Conservation (phyloP, 2,888 invertebrate genomes). For the Desoria tigrina region DNA sequence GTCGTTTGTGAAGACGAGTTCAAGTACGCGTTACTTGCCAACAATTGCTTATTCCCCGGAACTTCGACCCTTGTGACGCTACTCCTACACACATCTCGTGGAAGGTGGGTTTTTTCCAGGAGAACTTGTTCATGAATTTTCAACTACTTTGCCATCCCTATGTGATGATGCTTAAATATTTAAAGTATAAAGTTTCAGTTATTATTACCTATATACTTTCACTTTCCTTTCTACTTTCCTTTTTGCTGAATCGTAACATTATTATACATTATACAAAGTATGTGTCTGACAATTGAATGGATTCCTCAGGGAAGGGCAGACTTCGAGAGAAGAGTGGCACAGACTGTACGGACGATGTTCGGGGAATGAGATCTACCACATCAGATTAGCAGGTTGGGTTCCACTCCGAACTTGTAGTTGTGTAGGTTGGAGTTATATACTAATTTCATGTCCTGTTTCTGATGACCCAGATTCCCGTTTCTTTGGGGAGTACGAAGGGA, state of each 20-base stretch:
- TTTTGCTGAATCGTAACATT: no score
- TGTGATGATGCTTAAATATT: no score
- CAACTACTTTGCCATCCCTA: not conserved
- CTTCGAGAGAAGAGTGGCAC: slow-evolving; percentile 97
- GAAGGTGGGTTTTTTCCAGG: slow-evolving; percentile 88
- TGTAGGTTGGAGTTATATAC: not conserved
- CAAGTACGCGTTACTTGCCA: slow-evolving; percentile 95
- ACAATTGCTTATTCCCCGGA: slow-evolving; percentile 97
- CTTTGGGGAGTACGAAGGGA: slow-evolving; percentile 97
- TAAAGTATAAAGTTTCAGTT: no score
- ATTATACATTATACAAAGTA: no score
- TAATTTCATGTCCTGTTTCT: no score
- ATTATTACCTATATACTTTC: not conserved
- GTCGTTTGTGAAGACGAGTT: slow-evolving; percentile 99
- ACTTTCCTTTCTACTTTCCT: no score
- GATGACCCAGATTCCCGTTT: slow-evolving; percentile 96
- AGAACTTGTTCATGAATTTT: not conserved
- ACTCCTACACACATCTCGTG: slow-evolving; percentile 91
- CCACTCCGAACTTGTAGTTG: not conserved
- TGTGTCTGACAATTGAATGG: slow-evolving; percentile 3
- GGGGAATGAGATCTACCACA: slow-evolving; percentile 99
- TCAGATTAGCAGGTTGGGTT: slow-evolving; percentile 71
- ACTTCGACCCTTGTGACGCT: slow-evolving; percentile 95
- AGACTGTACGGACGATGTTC: slow-evolving; percentile 96
- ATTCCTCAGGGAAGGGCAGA: slow-evolving; percentile 79